A percentile compares a stretch with the other conserved stretches of the same genome.
phyloP scores from a whole-genome alignment of 1,140 invertebrate species.

The Adoxophyes honmai region DNA sequence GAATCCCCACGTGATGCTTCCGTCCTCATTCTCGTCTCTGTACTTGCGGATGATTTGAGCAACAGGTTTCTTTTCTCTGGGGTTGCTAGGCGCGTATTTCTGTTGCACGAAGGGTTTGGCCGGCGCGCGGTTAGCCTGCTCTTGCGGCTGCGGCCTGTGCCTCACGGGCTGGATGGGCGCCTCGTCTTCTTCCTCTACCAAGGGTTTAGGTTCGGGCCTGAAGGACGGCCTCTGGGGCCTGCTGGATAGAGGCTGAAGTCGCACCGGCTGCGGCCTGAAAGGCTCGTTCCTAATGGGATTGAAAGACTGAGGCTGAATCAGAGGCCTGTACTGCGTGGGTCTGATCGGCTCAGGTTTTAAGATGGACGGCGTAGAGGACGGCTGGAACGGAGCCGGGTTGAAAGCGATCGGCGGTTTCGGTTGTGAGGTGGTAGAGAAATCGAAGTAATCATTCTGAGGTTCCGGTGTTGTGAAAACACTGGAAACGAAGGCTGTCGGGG shows the following conservation, averaged over 20 bases:
- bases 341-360: slow-evolving; percentile 58
- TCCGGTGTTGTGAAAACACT: slow-evolving; percentile 59
- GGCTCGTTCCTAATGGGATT: slow-evolving; percentile 54
- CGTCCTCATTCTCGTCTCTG: slow-evolving; percentile 88
- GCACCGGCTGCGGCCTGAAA: slow-evolving; percentile 54
- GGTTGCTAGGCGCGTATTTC: slow-evolving; percentile 52
- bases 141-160: slow-evolving; percentile 66
- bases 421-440: slow-evolving; percentile 68
- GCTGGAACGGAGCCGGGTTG: slow-evolving; percentile 56
- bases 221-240: slow-evolving; percentile 71
- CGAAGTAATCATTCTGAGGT: slow-evolving; percentile 66
- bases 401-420: slow-evolving; percentile 62
- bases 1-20: slow-evolving; percentile 91
- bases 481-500: slow-evolving; percentile 57
- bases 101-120: slow-evolving; percentile 54
- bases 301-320: slow-evolving; percentile 53
- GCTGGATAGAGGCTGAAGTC: slow-evolving; percentile 67
- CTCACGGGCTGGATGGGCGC: slow-evolving; percentile 62
- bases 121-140: slow-evolving; percentile 65
- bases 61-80: slow-evolving; percentile 81
- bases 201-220: slow-evolving; percentile 66
- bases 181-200: slow-evolving; percentile 59
- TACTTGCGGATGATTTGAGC: slow-evolving; percentile 86
- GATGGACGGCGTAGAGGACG: slow-evolving; percentile 49
- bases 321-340: slow-evolving; percentile 58